Conservation (phyloP, 2,113 vertebrate species). For the Centrocercus urophasianus region DNA sequence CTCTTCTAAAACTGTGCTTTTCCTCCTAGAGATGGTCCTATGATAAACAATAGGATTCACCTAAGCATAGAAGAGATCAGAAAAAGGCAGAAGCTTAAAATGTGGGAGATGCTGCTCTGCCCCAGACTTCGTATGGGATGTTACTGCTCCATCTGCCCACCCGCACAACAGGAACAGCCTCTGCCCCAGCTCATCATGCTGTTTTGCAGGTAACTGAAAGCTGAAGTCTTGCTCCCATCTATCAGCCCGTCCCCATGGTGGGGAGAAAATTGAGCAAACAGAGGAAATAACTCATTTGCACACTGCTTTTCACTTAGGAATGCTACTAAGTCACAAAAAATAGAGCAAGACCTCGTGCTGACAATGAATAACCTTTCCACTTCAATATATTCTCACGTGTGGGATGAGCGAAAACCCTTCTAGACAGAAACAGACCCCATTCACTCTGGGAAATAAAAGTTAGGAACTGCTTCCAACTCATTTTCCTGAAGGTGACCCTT, state of each 20-base stretch:
- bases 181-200: not conserved
- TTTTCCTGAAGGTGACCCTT: constrained; percentile 61
- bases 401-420: constrained; percentile 37
- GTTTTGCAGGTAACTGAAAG: not conserved
- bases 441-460: constrained; percentile 50
- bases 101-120: not conserved
- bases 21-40: not conserved
- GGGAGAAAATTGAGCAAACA: not conserved
- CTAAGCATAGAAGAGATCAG: not conserved
- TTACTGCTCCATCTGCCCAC: not conserved
- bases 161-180: no score
- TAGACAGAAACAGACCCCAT: constrained; percentile 14
- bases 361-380: not conserved
- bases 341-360: not conserved
- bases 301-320: not conserved
- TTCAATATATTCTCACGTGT: not conserved
- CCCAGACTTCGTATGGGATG: not conserved
- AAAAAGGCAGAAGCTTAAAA: not conserved
- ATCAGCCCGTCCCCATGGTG: rapidly evolving
- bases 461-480: constrained; percentile 45
- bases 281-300: not conserved
- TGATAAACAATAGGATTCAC: not conserved
- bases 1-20: not conserved
- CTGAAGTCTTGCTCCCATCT: not conserved
- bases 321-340: not conserved